Evolutionary conservation across 2,888 invertebrate genomes (phyloP).

Genomic region (Germaria angustata): DNA sequence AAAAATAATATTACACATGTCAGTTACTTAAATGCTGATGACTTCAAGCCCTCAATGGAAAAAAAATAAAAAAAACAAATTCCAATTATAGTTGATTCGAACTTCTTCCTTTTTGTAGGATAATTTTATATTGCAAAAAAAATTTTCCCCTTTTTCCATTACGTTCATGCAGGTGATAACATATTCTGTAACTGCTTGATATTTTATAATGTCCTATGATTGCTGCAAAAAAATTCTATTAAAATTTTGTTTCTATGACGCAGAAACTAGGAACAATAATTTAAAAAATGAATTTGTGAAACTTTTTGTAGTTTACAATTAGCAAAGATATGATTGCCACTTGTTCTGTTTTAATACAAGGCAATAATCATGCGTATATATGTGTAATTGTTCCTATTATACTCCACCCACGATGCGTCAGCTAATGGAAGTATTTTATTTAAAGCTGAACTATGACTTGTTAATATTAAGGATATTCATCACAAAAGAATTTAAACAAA

Average conservation of each 20-base stretch:
- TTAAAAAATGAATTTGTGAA: neutral
- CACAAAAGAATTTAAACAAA: neutral
- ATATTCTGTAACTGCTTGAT: neutral
- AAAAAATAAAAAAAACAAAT: neutral
- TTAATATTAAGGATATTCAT: constrained; percentile 13
- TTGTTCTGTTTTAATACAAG: neutral
- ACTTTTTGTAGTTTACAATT: constrained; percentile 12
- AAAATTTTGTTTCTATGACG: neutral
- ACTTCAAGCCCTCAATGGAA: constrained; percentile 7
- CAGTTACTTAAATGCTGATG: constrained; percentile 58
- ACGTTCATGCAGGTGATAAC: constrained; percentile 46
- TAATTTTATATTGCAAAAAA: constrained; percentile 34
- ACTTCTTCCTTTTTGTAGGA: constrained; percentile 20
- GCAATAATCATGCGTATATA: no score
- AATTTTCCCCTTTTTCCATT: constrained; percentile 1
- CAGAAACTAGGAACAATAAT: neutral
- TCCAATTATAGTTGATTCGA: constrained; percentile 54
- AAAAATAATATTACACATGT: constrained; percentile 61
- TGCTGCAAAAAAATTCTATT: neutral
- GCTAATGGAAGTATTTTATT: constrained; percentile 24
- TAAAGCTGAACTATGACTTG: constrained; percentile 28
- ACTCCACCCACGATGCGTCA: constrained; percentile 35
- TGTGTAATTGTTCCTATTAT: no score
- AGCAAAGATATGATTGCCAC: constrained; percentile 18
- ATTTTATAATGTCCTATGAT: neutral